Evolutionary conservation across 2,888 invertebrate genomes (phyloP).

Genomic region (Anorthoa munda): DNA sequence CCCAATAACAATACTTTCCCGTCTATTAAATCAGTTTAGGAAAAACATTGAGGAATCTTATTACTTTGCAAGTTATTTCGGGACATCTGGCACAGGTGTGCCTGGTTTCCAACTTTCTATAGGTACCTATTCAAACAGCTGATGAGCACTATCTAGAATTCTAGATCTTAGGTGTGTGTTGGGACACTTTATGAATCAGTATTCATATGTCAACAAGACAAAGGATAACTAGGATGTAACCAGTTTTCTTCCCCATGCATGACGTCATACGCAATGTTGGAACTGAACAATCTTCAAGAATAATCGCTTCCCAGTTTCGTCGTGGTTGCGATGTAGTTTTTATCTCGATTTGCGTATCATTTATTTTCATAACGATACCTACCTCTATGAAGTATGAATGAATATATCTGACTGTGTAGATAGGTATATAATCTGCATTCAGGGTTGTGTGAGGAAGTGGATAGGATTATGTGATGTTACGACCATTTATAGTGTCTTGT

Average conservation of each 20-base stretch:
- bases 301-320: conserved; percentile 1
- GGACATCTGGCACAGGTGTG: conserved; percentile 5
- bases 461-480: conserved; percentile 15
- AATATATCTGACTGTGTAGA: background rate
- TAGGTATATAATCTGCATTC: background rate
- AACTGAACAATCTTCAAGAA: conserved; percentile 9
- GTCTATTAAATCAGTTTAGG: conserved; percentile 7
- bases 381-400: background rate
- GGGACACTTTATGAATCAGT: conserved; percentile 6
- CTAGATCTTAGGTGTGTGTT: conserved; percentile 1
- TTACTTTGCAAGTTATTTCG: background rate
- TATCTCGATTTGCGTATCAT: background rate
- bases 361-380: too few species aligned
- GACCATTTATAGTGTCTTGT: background rate
- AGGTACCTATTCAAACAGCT: background rate
- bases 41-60: conserved; percentile 8
- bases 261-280: conserved; percentile 19
- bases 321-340: background rate
- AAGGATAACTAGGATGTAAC: conserved; percentile 45
- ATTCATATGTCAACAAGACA: conserved; percentile 6
- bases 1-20: conserved; percentile 27
- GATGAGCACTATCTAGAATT: conserved; percentile 5
- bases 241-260: conserved; percentile 10
- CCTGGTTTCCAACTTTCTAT: background rate
- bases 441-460: background rate